Base-by-base conservation (phyloP, 2,797 vertebrate species). In the Lycodopsis pacificus region DNA sequence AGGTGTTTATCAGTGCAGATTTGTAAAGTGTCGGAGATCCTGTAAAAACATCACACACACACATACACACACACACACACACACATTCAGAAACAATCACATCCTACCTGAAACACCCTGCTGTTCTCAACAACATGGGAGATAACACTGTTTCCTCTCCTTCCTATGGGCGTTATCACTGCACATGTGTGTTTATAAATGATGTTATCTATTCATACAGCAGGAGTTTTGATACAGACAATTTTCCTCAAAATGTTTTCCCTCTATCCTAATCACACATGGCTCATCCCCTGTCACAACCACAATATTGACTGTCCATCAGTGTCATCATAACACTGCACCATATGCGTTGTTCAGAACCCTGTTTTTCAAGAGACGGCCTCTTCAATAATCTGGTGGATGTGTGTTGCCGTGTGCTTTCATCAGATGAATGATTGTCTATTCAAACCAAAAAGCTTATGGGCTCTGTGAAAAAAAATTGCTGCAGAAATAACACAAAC, bases 201-300 rank as follows among this genome's bases (percentile, higher is more conserved):
- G 65, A 25, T 71, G 17, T 22, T 92, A 94, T 94, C 91, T 92
- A 69, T 87, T 77, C 86, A 81, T 81, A 65, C 88, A 92, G 91
- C 82, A 80, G 84, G 65, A 91, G 81, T 53, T 73, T 77, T 65
- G 82, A 72, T 61, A 79, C 66, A 80, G 66, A 77, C 48, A 87
- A 84, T 63, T 93, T 93, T 48, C 93, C 93, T 93, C 89, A 87
- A 89, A 88, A 85, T 88, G 87, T 92, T 93, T 90, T 61, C 51
- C 66, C 81, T 86, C 38, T 49, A 53, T 73, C 53, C 81, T 89
- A 90, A 92, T 93, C 91, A 69, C 71, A 34, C 54, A 34, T 4
- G 46, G 27, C 79, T 79, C 65, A 67, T 79, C 66, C 71, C 71
- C 74, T 67, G 77, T 79, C 77, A 76, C 63, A 44, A 71, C 63